Percentiles rank a stretch among this genome's conserved stretches.
Evolutionary conservation across 2,797 vertebrate species (phyloP).

Genomic region (Esox masquinongy): DNA sequence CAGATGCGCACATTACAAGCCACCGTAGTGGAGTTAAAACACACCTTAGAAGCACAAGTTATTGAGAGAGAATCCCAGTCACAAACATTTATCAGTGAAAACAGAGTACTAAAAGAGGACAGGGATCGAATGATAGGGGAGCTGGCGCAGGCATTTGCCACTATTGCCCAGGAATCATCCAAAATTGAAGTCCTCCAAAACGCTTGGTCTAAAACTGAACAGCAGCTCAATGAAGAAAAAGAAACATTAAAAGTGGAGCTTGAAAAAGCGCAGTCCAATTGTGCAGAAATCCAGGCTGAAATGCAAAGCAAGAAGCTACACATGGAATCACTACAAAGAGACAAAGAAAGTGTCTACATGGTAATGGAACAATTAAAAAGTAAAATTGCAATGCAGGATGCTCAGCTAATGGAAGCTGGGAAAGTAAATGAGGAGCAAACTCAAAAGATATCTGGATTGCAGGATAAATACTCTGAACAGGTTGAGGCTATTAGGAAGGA

Average conservation of each 20-base stretch:
- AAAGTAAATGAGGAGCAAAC: constrained; percentile 59
- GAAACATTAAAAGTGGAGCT: constrained; percentile 33
- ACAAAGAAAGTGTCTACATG: constrained; percentile 63
- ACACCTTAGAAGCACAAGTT: constrained; percentile 38
- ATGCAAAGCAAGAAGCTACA: constrained; percentile 50
- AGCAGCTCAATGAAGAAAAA: constrained; percentile 57
- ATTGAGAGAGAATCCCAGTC: constrained; percentile 50
- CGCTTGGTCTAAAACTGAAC: constrained; percentile 48
- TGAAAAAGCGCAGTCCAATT: constrained; percentile 41
- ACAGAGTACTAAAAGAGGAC: constrained; percentile 51
- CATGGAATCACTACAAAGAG: constrained; percentile 64
- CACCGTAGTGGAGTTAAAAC: constrained; percentile 52
- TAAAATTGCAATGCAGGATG: constrained; percentile 57
- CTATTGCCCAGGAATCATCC: constrained; percentile 62
- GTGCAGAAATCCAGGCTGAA: constrained; percentile 49
- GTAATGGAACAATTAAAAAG: constrained; percentile 57
- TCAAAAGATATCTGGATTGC: constrained; percentile 33
- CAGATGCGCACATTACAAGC: constrained; percentile 50
- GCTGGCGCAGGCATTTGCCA: constrained; percentile 54
- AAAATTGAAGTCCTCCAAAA: constrained; percentile 59
- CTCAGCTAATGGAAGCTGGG: constrained; percentile 51
- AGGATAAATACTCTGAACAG: constrained; percentile 23
- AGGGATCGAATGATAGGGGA: constrained; percentile 55
- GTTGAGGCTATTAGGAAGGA: constrained; percentile 28
- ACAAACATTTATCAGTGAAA: constrained; percentile 46